Percentiles rank a stretch among this genome's conserved stretches.
phyloP scores from a whole-genome alignment of 2,888 invertebrate genomes.

The Hedychridium roseum region DNA sequence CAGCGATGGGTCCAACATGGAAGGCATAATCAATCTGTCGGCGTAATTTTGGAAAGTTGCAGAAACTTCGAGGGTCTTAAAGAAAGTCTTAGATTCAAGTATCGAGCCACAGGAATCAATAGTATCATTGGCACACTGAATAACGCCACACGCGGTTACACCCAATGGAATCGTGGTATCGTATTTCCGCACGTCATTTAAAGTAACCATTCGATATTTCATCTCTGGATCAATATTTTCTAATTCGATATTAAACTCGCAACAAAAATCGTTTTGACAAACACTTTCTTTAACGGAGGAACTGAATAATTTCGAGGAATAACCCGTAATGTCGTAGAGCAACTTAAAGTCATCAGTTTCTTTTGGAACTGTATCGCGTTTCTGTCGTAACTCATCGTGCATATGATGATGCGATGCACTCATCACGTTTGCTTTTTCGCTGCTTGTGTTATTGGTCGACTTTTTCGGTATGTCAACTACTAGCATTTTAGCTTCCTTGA shows the following conservation, averaged over 20 bases:
- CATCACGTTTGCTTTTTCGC: not conserved
- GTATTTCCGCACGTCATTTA: slow-evolving; percentile 45
- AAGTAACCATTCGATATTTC: slow-evolving; percentile 53
- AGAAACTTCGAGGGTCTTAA: slow-evolving; percentile 34
- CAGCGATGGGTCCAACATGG: slow-evolving; percentile 27
- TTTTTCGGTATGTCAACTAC: slow-evolving; percentile 42
- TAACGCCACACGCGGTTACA: slow-evolving; percentile 51
- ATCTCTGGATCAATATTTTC: slow-evolving; percentile 18
- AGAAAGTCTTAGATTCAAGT: slow-evolving; percentile 23
- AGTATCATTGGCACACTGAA: slow-evolving; percentile 49
- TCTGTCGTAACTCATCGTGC: slow-evolving; percentile 12
- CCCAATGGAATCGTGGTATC: slow-evolving; percentile 24
- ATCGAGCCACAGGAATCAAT: slow-evolving; percentile 43
- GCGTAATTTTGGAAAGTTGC: slow-evolving; percentile 32
- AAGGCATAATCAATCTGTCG: slow-evolving; percentile 33
- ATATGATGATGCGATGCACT: not conserved
- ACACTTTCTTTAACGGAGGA: slow-evolving; percentile 8
- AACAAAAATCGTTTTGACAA: slow-evolving; percentile 43
- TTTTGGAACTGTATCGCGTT: slow-evolving; percentile 1
- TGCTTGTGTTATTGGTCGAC: slow-evolving; percentile 2
- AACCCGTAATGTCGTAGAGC: too few species aligned
- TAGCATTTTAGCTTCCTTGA: slow-evolving; percentile 31
- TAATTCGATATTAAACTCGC: slow-evolving; percentile 38
- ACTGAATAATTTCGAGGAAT: too few species aligned
- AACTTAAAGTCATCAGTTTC: too few species aligned